Evolutionary conservation across 2,797 vertebrate species (phyloP).

Genomic region (Coilia nasus): DNA sequence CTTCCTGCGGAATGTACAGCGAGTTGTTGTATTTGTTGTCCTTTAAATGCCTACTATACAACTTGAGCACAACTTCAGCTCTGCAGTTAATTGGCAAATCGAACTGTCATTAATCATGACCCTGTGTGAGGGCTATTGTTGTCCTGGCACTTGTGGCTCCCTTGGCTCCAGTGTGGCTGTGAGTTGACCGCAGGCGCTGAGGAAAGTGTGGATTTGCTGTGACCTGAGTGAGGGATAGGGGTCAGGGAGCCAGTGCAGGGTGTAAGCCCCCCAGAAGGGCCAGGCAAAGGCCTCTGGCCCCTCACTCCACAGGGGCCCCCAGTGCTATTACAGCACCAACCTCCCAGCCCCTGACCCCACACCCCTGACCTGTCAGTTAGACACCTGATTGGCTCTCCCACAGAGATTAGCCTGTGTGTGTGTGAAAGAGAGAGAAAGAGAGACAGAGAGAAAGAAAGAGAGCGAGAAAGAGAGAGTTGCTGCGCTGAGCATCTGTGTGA

Average conservation of each 20-base stretch:
- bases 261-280: slow-evolving; percentile 15
- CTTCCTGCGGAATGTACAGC: not conserved
- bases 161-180: slow-evolving; percentile 44
- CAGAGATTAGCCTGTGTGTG: slow-evolving; percentile 32
- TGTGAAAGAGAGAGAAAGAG: not conserved
- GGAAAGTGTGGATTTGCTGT: slow-evolving; percentile 6
- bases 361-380: slow-evolving; percentile 23
- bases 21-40: not conserved
- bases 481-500: not conserved
- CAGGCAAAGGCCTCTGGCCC: slow-evolving; percentile 32
- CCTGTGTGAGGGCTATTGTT: not conserved
- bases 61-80: not conserved
- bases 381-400: slow-evolving; percentile 31
- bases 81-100: not conserved
- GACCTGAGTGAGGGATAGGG: slow-evolving; percentile 16
- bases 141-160: slow-evolving; percentile 15
- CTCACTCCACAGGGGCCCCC: slow-evolving; percentile 14
- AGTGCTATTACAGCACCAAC: slow-evolving; percentile 23
- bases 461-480: not conserved
- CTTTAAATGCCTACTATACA: not conserved
- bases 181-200: slow-evolving; percentile 19
- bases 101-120: not conserved
- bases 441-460: not conserved
- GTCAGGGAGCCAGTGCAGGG: slow-evolving; percentile 21
- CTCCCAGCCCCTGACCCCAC: not conserved